Evolutionary conservation across 1,140 invertebrate species (phyloP).

Genomic region (Anthonomus grandis): DNA sequence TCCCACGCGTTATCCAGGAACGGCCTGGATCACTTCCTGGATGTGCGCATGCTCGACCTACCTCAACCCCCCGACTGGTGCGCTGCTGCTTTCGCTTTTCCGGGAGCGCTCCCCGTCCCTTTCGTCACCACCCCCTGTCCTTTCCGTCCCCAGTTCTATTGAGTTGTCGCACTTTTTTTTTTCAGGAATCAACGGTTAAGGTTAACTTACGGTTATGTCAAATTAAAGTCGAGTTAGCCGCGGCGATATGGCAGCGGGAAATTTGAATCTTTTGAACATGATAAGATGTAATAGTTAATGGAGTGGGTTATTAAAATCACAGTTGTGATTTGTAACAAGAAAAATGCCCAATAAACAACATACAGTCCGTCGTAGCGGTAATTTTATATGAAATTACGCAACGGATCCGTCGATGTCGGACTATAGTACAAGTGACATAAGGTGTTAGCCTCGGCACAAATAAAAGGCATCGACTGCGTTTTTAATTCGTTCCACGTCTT

Average conservation of each 20-base stretch:
- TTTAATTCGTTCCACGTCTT: conserved; percentile 28
- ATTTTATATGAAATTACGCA: conserved; percentile 17
- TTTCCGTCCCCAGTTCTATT: background rate
- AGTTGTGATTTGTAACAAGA: background rate
- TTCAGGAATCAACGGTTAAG: background rate
- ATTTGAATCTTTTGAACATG: background rate
- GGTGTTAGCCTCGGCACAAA: conserved; percentile 31
- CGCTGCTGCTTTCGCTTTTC: conserved; percentile 22
- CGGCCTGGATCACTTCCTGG: too few relatives aligned
- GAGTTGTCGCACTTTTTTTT: too few relatives aligned
- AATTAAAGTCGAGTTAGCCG: background rate
- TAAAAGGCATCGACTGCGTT: conserved; percentile 27
- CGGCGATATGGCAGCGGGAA: background rate
- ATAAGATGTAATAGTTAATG: background rate
- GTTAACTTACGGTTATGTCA: background rate
- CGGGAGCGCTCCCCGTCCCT: conserved; percentile 9
- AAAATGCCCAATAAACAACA: too few relatives aligned
- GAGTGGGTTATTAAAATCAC: background rate
- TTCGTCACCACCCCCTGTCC: background rate
- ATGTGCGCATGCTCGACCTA: conserved; percentile 34
- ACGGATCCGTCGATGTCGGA: conserved; percentile 10
- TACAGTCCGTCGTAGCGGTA: too few relatives aligned
- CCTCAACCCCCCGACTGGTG: conserved; percentile 39
- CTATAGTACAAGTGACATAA: too few relatives aligned
- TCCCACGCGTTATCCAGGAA: too few relatives aligned